phyloP scores from a whole-genome alignment of 2,797 vertebrate species.

The Pelodytes ibericus region DNA sequence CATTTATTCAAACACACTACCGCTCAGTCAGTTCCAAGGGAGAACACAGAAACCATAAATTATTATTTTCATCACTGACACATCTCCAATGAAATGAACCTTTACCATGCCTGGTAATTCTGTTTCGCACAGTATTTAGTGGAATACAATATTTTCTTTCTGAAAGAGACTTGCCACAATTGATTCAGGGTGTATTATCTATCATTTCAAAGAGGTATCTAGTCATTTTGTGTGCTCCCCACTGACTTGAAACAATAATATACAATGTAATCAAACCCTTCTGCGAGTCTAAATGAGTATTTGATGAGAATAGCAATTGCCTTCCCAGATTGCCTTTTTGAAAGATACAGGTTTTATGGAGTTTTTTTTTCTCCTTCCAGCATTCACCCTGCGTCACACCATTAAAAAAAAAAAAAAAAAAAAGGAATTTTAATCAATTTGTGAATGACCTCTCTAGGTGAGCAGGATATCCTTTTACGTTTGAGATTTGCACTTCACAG shows the following conservation, averaged over 20 bases:
- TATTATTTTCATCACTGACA: neutral
- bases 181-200: slow-evolving; percentile 36
- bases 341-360: slow-evolving; percentile 15
- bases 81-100: neutral
- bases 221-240: slow-evolving; percentile 11
- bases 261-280: slow-evolving; percentile 46
- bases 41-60: neutral
- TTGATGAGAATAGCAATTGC: slow-evolving; percentile 50
- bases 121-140: neutral
- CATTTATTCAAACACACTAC: neutral
- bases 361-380: slow-evolving; percentile 50
- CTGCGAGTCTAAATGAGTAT: slow-evolving; percentile 23
- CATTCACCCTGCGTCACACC: slow-evolving; percentile 60
- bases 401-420: neutral
- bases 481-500: slow-evolving; percentile 53
- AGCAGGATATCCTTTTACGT: slow-evolving; percentile 50
- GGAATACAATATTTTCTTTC: slow-evolving; percentile 40
- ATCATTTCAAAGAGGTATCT: slow-evolving; percentile 25
- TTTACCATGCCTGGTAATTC: slow-evolving; percentile 4
- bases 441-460: slow-evolving; percentile 53
- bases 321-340: slow-evolving; percentile 17
- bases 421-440: slow-evolving; percentile 45
- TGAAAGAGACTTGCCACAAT: slow-evolving; percentile 31
- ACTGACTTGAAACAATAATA: slow-evolving; percentile 36
- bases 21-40: neutral